Base-by-base conservation (phyloP, 2,888 invertebrate genomes). In the Agelastica alni region DNA sequence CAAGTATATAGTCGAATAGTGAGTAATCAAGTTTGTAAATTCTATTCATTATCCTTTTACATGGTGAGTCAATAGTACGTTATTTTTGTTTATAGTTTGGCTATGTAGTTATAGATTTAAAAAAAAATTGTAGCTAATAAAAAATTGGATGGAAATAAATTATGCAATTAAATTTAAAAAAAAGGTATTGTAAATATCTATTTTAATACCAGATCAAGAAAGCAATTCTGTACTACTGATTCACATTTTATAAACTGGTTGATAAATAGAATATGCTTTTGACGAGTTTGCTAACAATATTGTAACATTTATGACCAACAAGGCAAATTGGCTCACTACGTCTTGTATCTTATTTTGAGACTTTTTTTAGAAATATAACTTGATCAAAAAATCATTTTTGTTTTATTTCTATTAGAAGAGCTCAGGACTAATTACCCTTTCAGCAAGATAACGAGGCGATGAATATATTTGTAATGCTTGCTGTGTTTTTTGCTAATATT, bases 291-390 rank as follows among this genome's bases (percentile, higher is more conserved):
- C 73, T 72, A 72, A 72, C 69, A 66, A 62, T 58, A 26, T 47
- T 31, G 41, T 32, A 32, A 49, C 22, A 39, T 14, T 17, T 28
- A 48, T 31, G 20, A 48, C 31, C 13, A 10, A 47, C 60, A 61
- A 60, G n/a, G 18, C 45, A 69, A 70, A 39, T 52, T 46, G 52
- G 59, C 51, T 67, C 62, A 66, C 63, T 67, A 64, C 69, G 66
- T 75, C 72, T 73, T 74, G 73, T 74, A 75, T 74, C 71, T 73
- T 71, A 62, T 74, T 76, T 75, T 76, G 75, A 75, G 73, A 75
- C 69, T 74, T 75, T 75, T 37, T 75, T 74, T 70, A 75, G 75
- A 75, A 75, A 76, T 75, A 75, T 73, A 75, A 74, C 66, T 71
- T 74, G 70, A 71, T 67, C 68, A 65, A 73, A 72, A 70, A 67